Evolutionary conservation across 2,888 invertebrate species (phyloP).

Genomic region (Xanthorhoe designata): DNA sequence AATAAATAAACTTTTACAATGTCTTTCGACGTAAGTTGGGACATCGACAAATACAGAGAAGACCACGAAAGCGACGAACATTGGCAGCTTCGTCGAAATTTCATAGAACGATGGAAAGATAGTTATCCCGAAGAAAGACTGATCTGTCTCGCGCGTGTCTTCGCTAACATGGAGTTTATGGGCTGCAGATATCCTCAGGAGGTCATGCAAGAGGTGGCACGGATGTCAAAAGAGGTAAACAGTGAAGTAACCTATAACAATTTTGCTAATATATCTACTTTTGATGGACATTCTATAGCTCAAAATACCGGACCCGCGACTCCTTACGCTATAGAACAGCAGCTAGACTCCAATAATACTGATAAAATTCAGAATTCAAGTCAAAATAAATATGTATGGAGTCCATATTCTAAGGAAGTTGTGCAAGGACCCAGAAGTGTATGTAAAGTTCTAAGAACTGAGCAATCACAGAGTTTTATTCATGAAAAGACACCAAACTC

Average conservation of each 20-base stretch:
- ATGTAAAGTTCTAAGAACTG: slow-evolving; percentile 6
- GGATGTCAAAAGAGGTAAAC: slow-evolving; percentile 82
- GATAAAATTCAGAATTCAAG: background rate
- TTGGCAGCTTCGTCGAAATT: slow-evolving; percentile 92
- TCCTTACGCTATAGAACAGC: background rate
- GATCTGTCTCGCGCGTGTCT: slow-evolving; percentile 87
- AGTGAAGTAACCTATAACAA: slow-evolving; percentile 20
- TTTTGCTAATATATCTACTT: background rate
- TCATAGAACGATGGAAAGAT: slow-evolving; percentile 92
- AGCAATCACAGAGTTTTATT: background rate
- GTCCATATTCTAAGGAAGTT: background rate
- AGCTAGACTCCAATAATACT: background rate
- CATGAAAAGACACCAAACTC: background rate
- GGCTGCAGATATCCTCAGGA: slow-evolving; percentile 86
- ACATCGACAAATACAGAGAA: slow-evolving; percentile 90
- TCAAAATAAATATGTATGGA: slow-evolving; percentile 3
- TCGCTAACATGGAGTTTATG: slow-evolving; percentile 87
- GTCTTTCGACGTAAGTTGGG: slow-evolving; percentile 85
- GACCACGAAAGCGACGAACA: slow-evolving; percentile 96
- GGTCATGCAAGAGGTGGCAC: slow-evolving; percentile 84
- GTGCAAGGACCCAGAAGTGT: slow-evolving; percentile 7
- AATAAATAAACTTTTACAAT: slow-evolving; percentile 41
- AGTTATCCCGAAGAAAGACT: slow-evolving; percentile 83
- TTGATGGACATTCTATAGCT: background rate
- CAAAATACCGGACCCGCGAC: background rate